Evolutionary conservation across 1,140 invertebrate species (phyloP).

Genomic region (Drosophila triauraria): DNA sequence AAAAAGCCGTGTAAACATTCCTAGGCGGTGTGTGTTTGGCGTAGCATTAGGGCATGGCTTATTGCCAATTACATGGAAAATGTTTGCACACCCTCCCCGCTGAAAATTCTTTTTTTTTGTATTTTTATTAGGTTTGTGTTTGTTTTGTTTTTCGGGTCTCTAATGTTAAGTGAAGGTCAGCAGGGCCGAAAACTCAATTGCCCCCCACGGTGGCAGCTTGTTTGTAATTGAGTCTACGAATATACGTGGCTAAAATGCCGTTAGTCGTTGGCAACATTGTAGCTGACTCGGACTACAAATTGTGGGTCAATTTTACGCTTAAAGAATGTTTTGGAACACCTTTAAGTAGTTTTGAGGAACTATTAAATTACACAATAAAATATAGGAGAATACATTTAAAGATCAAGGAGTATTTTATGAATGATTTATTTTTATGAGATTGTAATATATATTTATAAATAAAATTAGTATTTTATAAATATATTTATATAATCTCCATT

Average conservation of each 20-base stretch:
- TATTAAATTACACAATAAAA: neutral
- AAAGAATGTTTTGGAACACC: too few species aligned
- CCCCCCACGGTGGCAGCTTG: constrained; percentile 23
- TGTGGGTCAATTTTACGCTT: constrained; percentile 12
- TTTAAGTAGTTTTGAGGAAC: accelerated
- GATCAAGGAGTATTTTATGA: too few species aligned
- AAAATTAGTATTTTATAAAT: neutral
- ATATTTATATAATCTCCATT: too few species aligned
- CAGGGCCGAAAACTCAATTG: constrained; percentile 36
- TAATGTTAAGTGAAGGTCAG: constrained; percentile 69
- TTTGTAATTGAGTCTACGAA: constrained; percentile 39
- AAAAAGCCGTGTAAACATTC: constrained; percentile 50
- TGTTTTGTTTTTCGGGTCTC: constrained; percentile 32
- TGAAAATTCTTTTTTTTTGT: neutral
- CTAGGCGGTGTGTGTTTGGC: constrained; percentile 26
- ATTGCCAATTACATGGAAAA: constrained; percentile 65
- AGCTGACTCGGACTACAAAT: neutral
- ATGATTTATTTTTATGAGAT: neutral
- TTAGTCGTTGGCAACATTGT: constrained; percentile 14
- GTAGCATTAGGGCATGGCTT: constrained; percentile 59
- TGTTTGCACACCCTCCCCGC: constrained; percentile 58
- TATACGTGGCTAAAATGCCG: neutral
- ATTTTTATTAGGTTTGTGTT: constrained; percentile 36
- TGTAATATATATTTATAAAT: neutral
- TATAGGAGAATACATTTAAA: neutral